phyloP scores from a whole-genome alignment of 2,797 vertebrate species.

The Monodelphis domestica region DNA sequence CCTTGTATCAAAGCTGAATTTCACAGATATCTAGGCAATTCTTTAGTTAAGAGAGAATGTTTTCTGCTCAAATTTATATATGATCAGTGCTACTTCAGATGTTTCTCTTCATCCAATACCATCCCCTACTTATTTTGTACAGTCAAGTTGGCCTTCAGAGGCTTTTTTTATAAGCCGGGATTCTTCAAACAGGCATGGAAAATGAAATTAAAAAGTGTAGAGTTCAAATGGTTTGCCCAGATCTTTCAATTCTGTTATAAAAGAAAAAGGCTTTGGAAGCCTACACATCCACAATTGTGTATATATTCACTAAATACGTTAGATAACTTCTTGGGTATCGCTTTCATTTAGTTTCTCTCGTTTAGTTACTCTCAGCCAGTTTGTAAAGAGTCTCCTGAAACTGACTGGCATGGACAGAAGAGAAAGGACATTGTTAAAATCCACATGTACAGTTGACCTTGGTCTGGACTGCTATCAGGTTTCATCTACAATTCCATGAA shows the following conservation, averaged over 20 bases:
- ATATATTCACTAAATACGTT: neutral
- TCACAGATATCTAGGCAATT: neutral
- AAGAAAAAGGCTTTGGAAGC: neutral
- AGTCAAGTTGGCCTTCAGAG: neutral
- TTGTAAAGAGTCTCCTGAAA: conserved; percentile 19
- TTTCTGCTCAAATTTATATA: neutral
- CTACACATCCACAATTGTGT: neutral
- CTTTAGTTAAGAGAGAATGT: neutral
- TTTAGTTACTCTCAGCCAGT: neutral
- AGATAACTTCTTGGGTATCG: neutral
- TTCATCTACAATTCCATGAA: neutral
- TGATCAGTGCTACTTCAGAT: neutral
- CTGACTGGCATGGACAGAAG: neutral
- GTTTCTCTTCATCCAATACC: neutral
- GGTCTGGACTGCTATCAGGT: neutral
- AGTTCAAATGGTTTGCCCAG: neutral
- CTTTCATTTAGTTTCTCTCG: neutral
- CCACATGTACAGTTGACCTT: accelerated
- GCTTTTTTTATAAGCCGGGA: neutral
- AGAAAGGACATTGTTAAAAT: neutral
- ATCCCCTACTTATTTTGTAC: neutral
- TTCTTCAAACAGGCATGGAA: neutral
- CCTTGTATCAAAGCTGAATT: neutral
- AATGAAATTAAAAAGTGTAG: neutral
- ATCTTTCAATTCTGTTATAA: neutral